Conservation (phyloP, 1,140 invertebrate species). For the Drosophila bifasciata region DNA sequence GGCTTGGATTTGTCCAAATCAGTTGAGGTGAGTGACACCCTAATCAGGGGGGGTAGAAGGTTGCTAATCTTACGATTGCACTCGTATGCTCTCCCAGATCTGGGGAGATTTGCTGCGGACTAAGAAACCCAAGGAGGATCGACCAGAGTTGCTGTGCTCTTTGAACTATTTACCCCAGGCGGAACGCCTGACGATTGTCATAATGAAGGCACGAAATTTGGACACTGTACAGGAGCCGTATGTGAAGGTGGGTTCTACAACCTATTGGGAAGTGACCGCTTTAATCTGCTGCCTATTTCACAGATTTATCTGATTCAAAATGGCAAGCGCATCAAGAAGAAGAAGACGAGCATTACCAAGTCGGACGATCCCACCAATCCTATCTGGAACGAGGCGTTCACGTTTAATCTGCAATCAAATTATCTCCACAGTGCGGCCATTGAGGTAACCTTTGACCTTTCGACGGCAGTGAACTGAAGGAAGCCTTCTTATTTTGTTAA, state of each 20-base stretch:
- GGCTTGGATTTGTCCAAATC: constrained; percentile 89
- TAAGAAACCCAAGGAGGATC: constrained; percentile 90
- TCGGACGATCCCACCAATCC: constrained; percentile 94
- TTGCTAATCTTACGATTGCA: background rate
- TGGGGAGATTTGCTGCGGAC: constrained; percentile 92
- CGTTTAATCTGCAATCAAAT: constrained; percentile 92
- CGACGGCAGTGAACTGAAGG: constrained; percentile 15
- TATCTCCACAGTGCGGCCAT: constrained; percentile 89
- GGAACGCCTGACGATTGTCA: constrained; percentile 92
- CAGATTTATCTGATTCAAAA: constrained; percentile 92
- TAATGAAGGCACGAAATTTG: constrained; percentile 93
- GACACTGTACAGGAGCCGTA: constrained; percentile 90
- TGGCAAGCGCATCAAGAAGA: constrained; percentile 93
- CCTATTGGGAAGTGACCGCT: too few relatives aligned
- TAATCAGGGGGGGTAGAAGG: too few relatives aligned
- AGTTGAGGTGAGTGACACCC: constrained; percentile 86
- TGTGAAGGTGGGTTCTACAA: constrained; percentile 88
- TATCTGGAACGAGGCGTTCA: constrained; percentile 97
- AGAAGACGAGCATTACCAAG: constrained; percentile 95
- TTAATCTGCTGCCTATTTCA: constrained; percentile 4
- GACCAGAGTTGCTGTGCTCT: constrained; percentile 92
- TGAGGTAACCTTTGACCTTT: constrained; percentile 86
- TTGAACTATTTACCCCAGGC: constrained; percentile 94
- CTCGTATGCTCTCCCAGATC: constrained; percentile 46
- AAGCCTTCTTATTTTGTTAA: constrained; percentile 24